Base-by-base conservation (phyloP, 2,113 vertebrate species). In the Heptranchias perlo region DNA sequence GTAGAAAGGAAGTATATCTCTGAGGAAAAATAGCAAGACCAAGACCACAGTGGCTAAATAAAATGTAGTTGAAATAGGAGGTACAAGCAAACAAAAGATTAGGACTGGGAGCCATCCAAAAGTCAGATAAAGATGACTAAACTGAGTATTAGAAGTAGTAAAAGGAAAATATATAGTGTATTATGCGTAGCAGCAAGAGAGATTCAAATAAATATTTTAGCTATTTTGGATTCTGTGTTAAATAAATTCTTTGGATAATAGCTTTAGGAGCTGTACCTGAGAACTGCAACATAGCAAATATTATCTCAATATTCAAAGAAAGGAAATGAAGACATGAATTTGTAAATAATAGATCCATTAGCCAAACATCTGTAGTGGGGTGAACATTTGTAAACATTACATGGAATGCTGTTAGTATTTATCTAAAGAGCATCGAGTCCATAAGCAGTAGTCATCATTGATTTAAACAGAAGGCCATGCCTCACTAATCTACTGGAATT, bases 401-500 rank as follows among this genome's bases (percentile, higher is more conserved):
- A 93, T 21, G 35, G 54, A 39, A 93, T 92, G 3, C 35, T 61
- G 4, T 23, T n/a, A 62, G 31, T 39, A 62, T 39, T 39, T 62
- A 10, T 91, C 58, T 52, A 39, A n/a, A 62, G 35, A 93, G 58
- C 18, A 93, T 0, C 89, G 39, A 39, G 58, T 39, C 31, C 89
- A 93, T 62, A 23, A 64, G 89, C 18, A 62, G 35, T 92, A 39
- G n/a, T 93, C 61, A 93, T 93, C 39, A 93, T 18, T 62, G 58
- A 62, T 93, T 62, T 39, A 39, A 62, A 58, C 89, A 93, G 89
- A 61, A 61, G 89, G 58, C 6, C 58, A 39, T 47, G 58, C 61
- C 35, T 64, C 89, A 64, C 58, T 93, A 64, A 62, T 61, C 89
- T 62, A 58, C 35, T 62, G 89, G 89, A 93, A 93, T 93, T 93